These are phyloP conservation scores for Oasisia sp. DNA, from an alignment of 2,888 invertebrate species.

Conservation along the genomic window DNA sequence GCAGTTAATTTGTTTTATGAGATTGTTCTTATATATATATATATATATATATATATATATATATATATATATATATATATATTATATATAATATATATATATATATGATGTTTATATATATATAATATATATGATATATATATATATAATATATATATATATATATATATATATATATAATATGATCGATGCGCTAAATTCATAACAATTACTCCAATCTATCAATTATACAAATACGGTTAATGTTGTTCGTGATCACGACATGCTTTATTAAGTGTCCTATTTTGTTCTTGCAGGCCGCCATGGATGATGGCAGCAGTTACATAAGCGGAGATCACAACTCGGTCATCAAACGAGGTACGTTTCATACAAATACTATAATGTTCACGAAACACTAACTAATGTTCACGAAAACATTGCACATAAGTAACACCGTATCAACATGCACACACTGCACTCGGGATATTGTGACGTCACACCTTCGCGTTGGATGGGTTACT, in stretches of 20 bases:
- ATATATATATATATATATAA: too few species aligned
- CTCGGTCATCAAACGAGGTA: slow-evolving; percentile 64
- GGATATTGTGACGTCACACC: background rate
- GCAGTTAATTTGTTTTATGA: too few species aligned
- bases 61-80: too few species aligned
- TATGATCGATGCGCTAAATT: too few species aligned
- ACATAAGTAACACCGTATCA: background rate
- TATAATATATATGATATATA: too few species aligned
- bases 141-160: too few species aligned
- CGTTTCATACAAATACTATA: slow-evolving; percentile 36
- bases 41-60: too few species aligned
- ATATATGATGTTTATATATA: too few species aligned
- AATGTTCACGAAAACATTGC: background rate
- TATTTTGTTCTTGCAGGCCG: slow-evolving; percentile 46
- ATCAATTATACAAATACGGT: background rate
- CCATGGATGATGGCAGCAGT: slow-evolving; percentile 47
- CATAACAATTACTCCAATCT: background rate
- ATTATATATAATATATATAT: too few species aligned
- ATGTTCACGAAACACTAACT: background rate
- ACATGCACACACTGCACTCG: background rate
- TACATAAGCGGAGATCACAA: slow-evolving; percentile 57
- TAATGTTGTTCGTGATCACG: background rate
- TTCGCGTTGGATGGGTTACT: background rate
- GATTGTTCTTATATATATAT: too few species aligned
- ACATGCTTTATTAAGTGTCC: slow-evolving; percentile 19